Percentiles rank a stretch among this genome's conserved stretches.
Conservation (phyloP, 2,113 vertebrate species). For the Mastomys natalensis region DNA sequence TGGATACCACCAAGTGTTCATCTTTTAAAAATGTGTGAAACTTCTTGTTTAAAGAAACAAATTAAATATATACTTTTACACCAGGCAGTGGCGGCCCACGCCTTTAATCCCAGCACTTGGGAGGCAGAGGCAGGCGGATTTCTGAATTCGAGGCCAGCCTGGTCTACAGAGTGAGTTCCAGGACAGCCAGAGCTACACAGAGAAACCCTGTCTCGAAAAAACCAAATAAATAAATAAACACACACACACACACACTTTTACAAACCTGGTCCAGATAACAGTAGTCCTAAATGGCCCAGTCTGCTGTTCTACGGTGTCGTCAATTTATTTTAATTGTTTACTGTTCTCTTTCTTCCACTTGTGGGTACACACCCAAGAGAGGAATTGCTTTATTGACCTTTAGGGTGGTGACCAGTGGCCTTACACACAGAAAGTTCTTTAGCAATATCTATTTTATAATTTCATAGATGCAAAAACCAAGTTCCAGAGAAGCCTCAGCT, state of each 20-base stretch:
- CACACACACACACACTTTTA: too few species aligned
- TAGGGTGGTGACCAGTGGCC: conserved; percentile 8
- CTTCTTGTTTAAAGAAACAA: not conserved
- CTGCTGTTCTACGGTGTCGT: not conserved
- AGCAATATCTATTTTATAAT: conserved; percentile 42
- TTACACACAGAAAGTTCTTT: conserved; percentile 27
- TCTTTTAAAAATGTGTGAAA: not conserved
- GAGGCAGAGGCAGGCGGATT: too few species aligned
- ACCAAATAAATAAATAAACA: too few species aligned
- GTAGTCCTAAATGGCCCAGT: conserved; percentile 12
- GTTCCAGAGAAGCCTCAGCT: conserved; percentile 34
- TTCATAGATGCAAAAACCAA: conserved; percentile 52
- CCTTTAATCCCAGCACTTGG: too few species aligned
- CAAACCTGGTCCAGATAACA: not conserved
- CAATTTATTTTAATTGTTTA: conserved; percentile 34
- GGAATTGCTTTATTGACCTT: conserved; percentile 37
- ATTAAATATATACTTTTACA: not conserved
- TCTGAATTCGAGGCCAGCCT: too few species aligned
- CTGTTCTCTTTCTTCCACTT: conserved; percentile 18
- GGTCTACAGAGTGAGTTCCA: too few species aligned
- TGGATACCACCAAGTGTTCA: not conserved
- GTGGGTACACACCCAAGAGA: not conserved
- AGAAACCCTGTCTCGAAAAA: too few species aligned
- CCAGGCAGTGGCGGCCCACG: too few species aligned
- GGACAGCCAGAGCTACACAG: too few species aligned